A percentile compares a stretch with the other conserved stretches of the same genome.
Evolutionary conservation across 2,797 vertebrate genomes (phyloP).

Genomic region (Sorex maritimensis): DNA sequence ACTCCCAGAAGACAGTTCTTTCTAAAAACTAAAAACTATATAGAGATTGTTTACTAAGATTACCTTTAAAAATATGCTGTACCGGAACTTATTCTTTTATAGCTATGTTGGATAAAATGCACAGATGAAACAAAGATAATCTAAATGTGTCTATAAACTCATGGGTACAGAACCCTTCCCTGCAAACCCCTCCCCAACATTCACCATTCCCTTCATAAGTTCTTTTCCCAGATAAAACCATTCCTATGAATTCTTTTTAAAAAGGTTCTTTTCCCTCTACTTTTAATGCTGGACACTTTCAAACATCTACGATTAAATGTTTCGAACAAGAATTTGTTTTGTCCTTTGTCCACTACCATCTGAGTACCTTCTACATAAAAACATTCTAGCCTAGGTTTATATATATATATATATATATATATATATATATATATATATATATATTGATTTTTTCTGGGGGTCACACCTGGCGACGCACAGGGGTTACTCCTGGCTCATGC

Average conservation of each 20-base stretch:
- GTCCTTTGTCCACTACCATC: neutral
- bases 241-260: neutral
- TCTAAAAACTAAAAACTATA: neutral
- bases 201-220: too few relatives aligned
- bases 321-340: conserved; percentile 29
- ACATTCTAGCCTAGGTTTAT: neutral
- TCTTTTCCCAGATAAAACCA: neutral
- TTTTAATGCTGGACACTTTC: neutral
- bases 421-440: too few relatives aligned
- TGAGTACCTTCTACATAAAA: neutral
- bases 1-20: conserved; percentile 45
- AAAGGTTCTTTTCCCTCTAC: neutral
- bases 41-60: neutral
- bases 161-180: neutral
- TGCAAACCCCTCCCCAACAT: neutral
- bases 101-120: conserved; percentile 48
- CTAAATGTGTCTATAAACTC: neutral
- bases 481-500: too few relatives aligned
- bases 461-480: too few relatives aligned
- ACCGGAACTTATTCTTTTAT: conserved; percentile 11
- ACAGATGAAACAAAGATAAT: neutral
- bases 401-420: too few relatives aligned
- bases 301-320: conserved; percentile 25
- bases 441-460: too few relatives aligned
- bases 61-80: conserved; percentile 29